A percentile compares a stretch with the other conserved stretches of the same genome.
Evolutionary conservation across 2,888 invertebrate genomes (phyloP).

Genomic region (Andrena camellia): DNA sequence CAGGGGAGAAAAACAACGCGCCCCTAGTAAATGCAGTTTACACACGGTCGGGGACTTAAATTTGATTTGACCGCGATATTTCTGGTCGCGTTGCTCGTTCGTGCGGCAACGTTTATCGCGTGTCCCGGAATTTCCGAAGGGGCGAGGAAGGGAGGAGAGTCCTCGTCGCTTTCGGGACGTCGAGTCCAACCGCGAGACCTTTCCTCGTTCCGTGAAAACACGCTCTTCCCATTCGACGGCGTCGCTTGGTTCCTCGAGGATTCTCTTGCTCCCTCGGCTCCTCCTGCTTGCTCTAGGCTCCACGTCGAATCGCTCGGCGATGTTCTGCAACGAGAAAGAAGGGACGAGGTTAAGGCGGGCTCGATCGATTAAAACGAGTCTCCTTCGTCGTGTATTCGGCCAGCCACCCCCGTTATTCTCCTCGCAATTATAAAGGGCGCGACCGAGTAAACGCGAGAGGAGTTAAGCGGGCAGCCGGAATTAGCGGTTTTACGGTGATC

Average conservation of each 20-base stretch:
- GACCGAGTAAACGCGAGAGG: conserved; percentile 8
- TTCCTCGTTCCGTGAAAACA: conserved; percentile 28
- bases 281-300: conserved; percentile 26
- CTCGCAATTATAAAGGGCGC: conserved; percentile 10
- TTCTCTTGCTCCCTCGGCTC: conserved; percentile 21
- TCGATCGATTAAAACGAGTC: conserved; percentile 24
- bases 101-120: conserved; percentile 29
- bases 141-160: background rate
- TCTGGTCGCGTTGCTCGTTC: conserved; percentile 9
- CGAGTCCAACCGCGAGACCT: conserved; percentile 36
- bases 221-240: conserved; percentile 28
- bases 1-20: background rate
- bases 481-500: conserved; percentile 37
- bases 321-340: conserved; percentile 44
- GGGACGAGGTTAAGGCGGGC: conserved; percentile 9
- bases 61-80: conserved; percentile 45
- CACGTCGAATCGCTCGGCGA: conserved; percentile 49
- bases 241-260: conserved; percentile 21
- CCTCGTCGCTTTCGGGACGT: conserved; percentile 30
- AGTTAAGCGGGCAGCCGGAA: conserved; percentile 24
- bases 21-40: conserved; percentile 10
- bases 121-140: conserved; percentile 21
- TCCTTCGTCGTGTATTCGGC: background rate
- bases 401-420: background rate
- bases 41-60: conserved; percentile 33